Evolutionary conservation across 2,797 vertebrate species (phyloP).

Genomic region (Sphaeramia orbicularis): DNA sequence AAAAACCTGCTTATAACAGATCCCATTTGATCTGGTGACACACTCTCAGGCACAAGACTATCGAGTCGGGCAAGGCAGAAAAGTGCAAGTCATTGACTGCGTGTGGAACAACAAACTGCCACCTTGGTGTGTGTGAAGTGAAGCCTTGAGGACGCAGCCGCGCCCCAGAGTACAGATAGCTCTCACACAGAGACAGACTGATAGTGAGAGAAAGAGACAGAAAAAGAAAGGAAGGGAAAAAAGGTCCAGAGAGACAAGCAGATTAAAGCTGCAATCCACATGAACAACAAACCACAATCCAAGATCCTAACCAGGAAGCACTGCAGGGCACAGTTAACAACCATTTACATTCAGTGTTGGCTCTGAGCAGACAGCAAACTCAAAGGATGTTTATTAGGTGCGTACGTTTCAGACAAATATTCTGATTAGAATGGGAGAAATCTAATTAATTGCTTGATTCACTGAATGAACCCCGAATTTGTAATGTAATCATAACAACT

Average conservation of each 20-base stretch:
- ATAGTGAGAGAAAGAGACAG: constrained; percentile 15
- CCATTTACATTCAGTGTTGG: constrained; percentile 67
- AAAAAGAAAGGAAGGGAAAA: constrained; percentile 22
- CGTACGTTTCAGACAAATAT: constrained; percentile 77
- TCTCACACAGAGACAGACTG: constrained; percentile 55
- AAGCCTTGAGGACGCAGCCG: constrained; percentile 78
- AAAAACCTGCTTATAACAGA: constrained; percentile 62
- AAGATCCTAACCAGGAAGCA: constrained; percentile 51
- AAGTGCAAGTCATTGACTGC: constrained; percentile 83
- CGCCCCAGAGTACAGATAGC: constrained; percentile 67
- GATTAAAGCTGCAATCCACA: constrained; percentile 53
- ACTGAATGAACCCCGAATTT: constrained; percentile 83
- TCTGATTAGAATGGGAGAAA: constrained; percentile 81
- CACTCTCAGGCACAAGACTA: constrained; percentile 73
- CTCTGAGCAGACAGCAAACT: constrained; percentile 66
- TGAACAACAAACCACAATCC: constrained; percentile 50
- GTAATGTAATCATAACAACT: constrained; percentile 86
- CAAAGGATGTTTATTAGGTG: constrained; percentile 77
- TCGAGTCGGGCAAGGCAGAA: constrained; percentile 69
- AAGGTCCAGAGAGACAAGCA: constrained; percentile 23
- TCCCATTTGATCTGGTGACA: constrained; percentile 86
- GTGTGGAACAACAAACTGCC: constrained; percentile 76
- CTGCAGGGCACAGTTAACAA: constrained; percentile 66
- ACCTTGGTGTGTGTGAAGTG: constrained; percentile 76
- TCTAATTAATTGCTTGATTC: constrained; percentile 85